phyloP scores from a whole-genome alignment of 2,888 invertebrate genomes.

The Meghimatium bilineatum region DNA sequence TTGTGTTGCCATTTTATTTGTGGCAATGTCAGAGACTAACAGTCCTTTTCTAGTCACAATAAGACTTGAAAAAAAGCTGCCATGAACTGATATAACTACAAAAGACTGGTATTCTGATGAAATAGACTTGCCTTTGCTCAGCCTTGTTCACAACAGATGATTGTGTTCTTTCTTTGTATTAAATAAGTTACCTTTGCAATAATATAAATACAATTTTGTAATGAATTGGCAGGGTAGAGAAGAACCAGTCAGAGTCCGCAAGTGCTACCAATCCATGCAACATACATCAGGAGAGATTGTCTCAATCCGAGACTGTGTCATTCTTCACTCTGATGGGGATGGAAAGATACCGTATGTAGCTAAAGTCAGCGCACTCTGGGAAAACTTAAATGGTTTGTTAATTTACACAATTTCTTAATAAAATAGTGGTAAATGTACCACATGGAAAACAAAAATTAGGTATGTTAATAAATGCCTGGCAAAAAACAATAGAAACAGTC shows the following conservation, averaged over 20 bases:
- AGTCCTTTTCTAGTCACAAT: too few relatives aligned
- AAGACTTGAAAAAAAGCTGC: too few relatives aligned
- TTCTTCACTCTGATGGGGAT: slow-evolving; percentile 90
- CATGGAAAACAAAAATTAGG: too few relatives aligned
- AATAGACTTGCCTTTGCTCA: too few relatives aligned
- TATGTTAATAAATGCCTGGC: background rate
- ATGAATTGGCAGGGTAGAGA: slow-evolving; percentile 82
- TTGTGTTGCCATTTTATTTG: too few relatives aligned
- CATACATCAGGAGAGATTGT: slow-evolving; percentile 92
- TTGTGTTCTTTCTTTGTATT: background rate
- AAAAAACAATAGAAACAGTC: too few relatives aligned
- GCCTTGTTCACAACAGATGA: too few relatives aligned
- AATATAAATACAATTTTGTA: background rate
- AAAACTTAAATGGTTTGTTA: slow-evolving; percentile 90
- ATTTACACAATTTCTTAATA: background rate
- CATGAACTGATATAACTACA: too few relatives aligned
- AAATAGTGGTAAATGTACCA: too few relatives aligned
- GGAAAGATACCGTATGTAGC: slow-evolving; percentile 95
- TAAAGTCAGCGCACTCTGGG: slow-evolving; percentile 95
- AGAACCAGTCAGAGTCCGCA: slow-evolving; percentile 85
- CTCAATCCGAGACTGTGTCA: slow-evolving; percentile 91
- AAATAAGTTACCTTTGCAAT: background rate
- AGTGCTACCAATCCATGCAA: slow-evolving; percentile 92
- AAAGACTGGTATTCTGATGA: too few relatives aligned
- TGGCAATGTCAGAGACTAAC: too few relatives aligned